Base-by-base conservation (phyloP, 2,888 invertebrate genomes). In the Bellardia bayeri region DNA sequence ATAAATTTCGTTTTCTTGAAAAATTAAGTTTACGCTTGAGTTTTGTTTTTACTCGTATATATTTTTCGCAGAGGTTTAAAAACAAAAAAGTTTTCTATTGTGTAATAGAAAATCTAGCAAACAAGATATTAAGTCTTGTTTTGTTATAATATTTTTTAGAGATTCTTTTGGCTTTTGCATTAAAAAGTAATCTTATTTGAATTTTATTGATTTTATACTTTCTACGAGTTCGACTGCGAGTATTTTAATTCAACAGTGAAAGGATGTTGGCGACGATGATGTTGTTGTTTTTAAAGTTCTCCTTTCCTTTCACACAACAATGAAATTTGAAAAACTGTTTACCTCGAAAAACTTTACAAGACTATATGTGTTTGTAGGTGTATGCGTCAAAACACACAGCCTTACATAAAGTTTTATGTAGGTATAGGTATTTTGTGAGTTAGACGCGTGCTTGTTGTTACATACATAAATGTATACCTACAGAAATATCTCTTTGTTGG, bases 141-240 rank as follows among this genome's bases (percentile, higher is more conserved):
- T 61, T 40, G 9, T 63, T 51, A n/a, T 51, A 6, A 23, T 45
- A 37, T 9, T 40, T 61, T 58, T 49, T 30, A 69, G 16, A 49
- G 11, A n/a, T 45, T 37, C 16, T 33, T 72, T 51, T 45, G 7
- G 40, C 37, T 61, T 45, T 61, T 61, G 33, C 64, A 33, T 79
- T 51, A 51, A n/a, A 80, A 42, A 13, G 30, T 16, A 76, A 51
- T 54, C 30, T 58, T 78, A 78, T 78, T 78, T 68, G n/a, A 51
- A 66, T 68, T 66, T 82, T 82, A 82, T 82, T 82, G 82, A 74
- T 82, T 74, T 82, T 66, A 14, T 66, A 45, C 16, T 81, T 45
- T 16, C 14, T 40, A 45, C 13, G 7, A 74, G 42, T 64, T 71
- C 11, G 14, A 68, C 33, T 61, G 13, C 3, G 33, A 61, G 49